Evolutionary conservation across 2,797 vertebrate species (phyloP).

Genomic region (Onychomys leucogaster): DNA sequence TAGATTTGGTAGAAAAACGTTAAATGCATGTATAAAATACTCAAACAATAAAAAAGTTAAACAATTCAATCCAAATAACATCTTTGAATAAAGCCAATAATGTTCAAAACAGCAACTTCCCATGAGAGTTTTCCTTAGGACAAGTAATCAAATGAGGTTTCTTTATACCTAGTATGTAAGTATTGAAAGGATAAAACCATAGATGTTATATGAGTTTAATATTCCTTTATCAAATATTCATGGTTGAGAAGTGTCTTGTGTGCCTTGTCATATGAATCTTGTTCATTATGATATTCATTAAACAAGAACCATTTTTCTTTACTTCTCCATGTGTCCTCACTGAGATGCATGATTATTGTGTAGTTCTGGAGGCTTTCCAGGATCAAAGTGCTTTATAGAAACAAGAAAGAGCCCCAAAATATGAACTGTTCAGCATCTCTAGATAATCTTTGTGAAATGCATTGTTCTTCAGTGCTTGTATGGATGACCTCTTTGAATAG

Average conservation of each 20-base stretch:
- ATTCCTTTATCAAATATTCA: constrained; percentile 37
- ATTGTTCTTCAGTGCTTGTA: constrained; percentile 83
- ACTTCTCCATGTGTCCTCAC: background rate
- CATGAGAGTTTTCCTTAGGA: background rate
- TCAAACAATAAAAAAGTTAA: background rate
- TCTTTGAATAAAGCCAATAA: constrained; percentile 23
- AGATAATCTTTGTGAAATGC: constrained; percentile 79
- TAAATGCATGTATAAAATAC: background rate
- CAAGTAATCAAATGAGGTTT: background rate
- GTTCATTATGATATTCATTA: background rate
- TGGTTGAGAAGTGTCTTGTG: background rate
- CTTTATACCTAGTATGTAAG: background rate
- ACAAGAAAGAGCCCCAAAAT: constrained; percentile 69
- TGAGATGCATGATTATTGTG: background rate
- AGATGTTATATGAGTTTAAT: constrained; percentile 35
- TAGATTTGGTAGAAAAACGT: background rate
- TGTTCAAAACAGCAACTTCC: background rate
- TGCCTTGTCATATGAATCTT: background rate
- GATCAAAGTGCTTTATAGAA: constrained; percentile 66
- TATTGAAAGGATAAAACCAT: background rate
- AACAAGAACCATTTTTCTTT: background rate
- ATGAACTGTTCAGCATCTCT: constrained; percentile 69
- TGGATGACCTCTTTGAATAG: constrained; percentile 85
- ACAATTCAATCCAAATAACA: background rate
- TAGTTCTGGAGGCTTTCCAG: constrained; percentile 59